These are phyloP conservation scores for Mesochorus sp. DNA, from an alignment of 2,888 invertebrate genomes.

Conservation along the genomic window DNA sequence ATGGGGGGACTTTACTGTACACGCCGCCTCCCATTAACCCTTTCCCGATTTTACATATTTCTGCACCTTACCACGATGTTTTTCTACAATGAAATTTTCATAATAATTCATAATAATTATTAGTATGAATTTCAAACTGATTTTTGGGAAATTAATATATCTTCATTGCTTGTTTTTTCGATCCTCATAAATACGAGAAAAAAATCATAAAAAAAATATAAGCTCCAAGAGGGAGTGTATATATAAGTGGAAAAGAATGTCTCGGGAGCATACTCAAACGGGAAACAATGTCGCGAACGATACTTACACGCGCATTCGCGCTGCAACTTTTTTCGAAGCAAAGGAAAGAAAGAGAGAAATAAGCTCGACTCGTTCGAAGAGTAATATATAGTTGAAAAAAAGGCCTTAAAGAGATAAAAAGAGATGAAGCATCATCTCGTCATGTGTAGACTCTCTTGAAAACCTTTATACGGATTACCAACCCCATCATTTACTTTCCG, in stretches of 20 bases:
- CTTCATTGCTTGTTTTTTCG: constrained; percentile 21
- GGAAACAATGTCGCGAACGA: constrained; percentile 56
- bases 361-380: constrained; percentile 3
- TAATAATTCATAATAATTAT: no score
- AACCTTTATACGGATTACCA: constrained; percentile 62
- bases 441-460: constrained; percentile 36
- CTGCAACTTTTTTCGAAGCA: constrained; percentile 50
- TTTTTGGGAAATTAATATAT: no score
- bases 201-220: constrained; percentile 35
- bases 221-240: constrained; percentile 27
- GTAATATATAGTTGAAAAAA: constrained; percentile 16
- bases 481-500: constrained; percentile 57
- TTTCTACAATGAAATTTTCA: no score
- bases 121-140: no score
- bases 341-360: background rate
- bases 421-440: constrained; percentile 28
- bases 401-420: constrained; percentile 2
- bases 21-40: constrained; percentile 31
- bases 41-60: constrained; percentile 16
- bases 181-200: constrained; percentile 5
- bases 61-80: constrained; percentile 7
- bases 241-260: constrained; percentile 35
- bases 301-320: constrained; percentile 56
- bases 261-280: constrained; percentile 39
- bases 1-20: constrained; percentile 18